Base-by-base conservation (phyloP, 2,888 invertebrate genomes). In the Chrysolina oricalcia region DNA sequence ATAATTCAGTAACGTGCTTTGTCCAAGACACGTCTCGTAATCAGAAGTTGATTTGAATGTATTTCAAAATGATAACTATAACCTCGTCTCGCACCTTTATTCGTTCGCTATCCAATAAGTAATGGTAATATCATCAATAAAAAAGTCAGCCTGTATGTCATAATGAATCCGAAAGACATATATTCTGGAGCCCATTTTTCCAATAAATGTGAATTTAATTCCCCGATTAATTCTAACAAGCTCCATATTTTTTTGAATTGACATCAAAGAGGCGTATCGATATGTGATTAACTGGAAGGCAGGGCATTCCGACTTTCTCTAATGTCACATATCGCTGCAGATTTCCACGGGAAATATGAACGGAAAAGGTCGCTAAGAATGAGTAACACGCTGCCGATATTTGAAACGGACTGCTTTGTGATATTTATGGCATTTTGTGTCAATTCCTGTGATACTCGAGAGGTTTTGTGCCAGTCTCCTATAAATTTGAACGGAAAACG, bases 231-330 rank as follows among this genome's bases (percentile, higher is more conserved):
- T 59, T 35, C 59, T 59, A 40, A 50, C 64, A 10, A 48, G 50
- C 64, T 50, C 70, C 70, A 71, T 71, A 71, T 73, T 73, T 73
- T 73, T 40, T 68, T 2, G 19, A 53, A 64, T 63, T 68, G 63
- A 73, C 73, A 69, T 68, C 48, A 19, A 64, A 73, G 67, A 63
- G 73, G 73, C 73, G 69, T 73, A 63, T 63, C 73, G 73, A 73
- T 73, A 62, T 69, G 68, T 69, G 73, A 73, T 73, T 21, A 68
- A 68, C 40, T 53, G 40, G 53, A 53, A 68, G 35, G 27, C 17
- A 50, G 17, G 17, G 35, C 43, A 69, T 69, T 72, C 56, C 64
- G 48, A 19, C 43, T 21, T 50, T 69, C 72, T 68, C 10, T 53
- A 64, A 68, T 68, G 40, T 19, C 53, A 53, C 68, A 19, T 53